Evolutionary conservation across 2,888 invertebrate genomes (phyloP), one percentile per base, ranked within the genome.

Genomic region (Nyleta sp.): DNA sequence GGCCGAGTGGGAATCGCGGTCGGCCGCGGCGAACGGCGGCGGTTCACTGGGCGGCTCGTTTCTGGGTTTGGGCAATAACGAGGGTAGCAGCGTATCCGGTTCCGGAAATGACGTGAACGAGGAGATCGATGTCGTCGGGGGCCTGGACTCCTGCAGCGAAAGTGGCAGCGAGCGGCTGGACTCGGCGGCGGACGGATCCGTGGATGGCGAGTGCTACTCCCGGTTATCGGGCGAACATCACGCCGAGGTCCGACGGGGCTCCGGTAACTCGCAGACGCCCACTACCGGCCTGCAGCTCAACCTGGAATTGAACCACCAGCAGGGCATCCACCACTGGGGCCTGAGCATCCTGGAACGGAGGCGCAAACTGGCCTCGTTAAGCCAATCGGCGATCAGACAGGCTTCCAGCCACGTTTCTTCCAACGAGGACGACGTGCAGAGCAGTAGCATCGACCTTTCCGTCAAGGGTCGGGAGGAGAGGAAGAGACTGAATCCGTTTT

Each of bases 81-180:
- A 90, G 38, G 87, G 89, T 64, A 90, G 90, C 82, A 91, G 91
- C 82, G 88, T 90, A 31, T 89, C 90, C 13, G 89, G 89, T 44
- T 89, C 90, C 44, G 90, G 90, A 0, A 88, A 87, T 81, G 91
- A 91, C 72, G 87, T 89, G 20, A 92, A 91, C 85, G 91, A 91
- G 60, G 92, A 92, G 81, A 96, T 96, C 83, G 96, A 96, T 90
- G 96, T 96, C 15, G 96, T 96, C n/a, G 96, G 96, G 8, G 94
- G 93, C 60, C 93, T 95, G 11, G 95, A 95, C 82, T 93, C 92
- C 71, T 95, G 95, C 82, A 96, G 95, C 86, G 94, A 93, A n/a
- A 92, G 93, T 13, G 93, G 92, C 4, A 90, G 93, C 80, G 92
- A 93, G 11, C 91, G 93, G 22, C 81, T 90, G 1, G 88, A 88